Base-by-base conservation (phyloP, 1,140 invertebrate genomes). In the Druon quercuslanigerum region DNA sequence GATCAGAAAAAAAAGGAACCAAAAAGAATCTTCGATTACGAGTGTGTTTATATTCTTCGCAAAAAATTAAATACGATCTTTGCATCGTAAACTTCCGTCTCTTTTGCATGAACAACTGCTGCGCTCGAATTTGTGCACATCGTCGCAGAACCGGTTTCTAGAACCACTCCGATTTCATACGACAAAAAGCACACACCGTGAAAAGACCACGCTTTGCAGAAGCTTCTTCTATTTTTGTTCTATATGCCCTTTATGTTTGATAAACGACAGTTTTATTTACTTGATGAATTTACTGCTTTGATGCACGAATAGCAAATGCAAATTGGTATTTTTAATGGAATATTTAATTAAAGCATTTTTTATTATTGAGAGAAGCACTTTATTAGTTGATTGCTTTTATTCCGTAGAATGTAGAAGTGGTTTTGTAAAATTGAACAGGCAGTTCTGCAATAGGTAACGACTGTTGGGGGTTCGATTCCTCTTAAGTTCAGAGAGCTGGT, bases 101-200 rank as follows among this genome's bases (percentile, higher is more conserved):
- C 54, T 20, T 56, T 56, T 56, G 54, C 54, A 56, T 56, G 54
- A 56, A 9, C 54, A 56, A 56, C 54, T 56, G 54, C 54, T 20
- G n/a, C 20, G 54, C 20, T 17, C 52, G n/a, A 54, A 54, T n/a
- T 19, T 19, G 52, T 54, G 52, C 52, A 54, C 54, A 20, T 56
- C 54, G 54, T 54, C 6, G 54, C 54, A 56, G 20, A 56, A 56
- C n/a, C 54, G 54, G n/a, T 56, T 56, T 56, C 54, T 20, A 56
- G 17, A 56, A 56, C 54, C 19, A 19, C 54, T 56, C 54, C 20
- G 54, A 56, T 56, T 56, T 56, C 54, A 56, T 56, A 17, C 54
- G 54, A 56, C 54, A 56, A 56, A 56, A 56, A 17, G 54, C 54
- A 56, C 54, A 19, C 54, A 20, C 54, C 13, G 54, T 56, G 19